Evolutionary conservation across 2,113 vertebrate species (phyloP), one percentile per base, ranked within the genome.

Genomic region (Acinonyx jubatus): DNA sequence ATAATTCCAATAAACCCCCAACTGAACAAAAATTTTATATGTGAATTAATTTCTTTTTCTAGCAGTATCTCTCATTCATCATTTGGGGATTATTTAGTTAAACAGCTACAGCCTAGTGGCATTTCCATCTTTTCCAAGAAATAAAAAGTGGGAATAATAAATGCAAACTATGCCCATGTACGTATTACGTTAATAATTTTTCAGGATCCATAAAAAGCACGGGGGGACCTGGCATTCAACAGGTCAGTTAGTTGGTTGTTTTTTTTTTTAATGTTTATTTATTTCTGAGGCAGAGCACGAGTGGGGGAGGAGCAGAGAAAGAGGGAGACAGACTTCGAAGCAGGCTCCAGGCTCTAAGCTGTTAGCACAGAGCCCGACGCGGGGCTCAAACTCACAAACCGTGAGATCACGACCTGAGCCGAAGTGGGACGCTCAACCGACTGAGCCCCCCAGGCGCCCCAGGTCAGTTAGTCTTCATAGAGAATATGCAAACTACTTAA

Each of bases 11-110:
- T 94, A 23, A 84, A 65, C 31, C 13, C 41, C 41, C 57, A 92
- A 79, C 10, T 33, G 52, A 94, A 83, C 1, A 79, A 91, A 85
- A 74, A 79, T 11, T 80, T 76, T 82, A 71, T 25, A 91, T 7
- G 19, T 82, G 12, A 95, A 91, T 81, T 61, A 19, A 86, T 69
- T 89, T 71, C 10, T 84, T 96, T 97, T 74, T 71, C 90, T 82
- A 92, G 33, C 14, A 85, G 6, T 96, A 69, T 78, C 27, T 81
- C 66, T 96, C 65, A 81, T 18, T 65, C 25, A 81, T 33, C 27
- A 61, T 27, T 63, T 95, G 83, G 36, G 9, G 18, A 82, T 41
- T 69, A 16, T 73, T 96, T 88, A 52, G 16, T 33, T 45, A 90
- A 94, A 94, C 38, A 71, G 9, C 7, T 90, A 50, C 11, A 84